These are phyloP conservation scores for Acinonyx jubatus DNA, from an alignment of 2,113 vertebrate species.

Conservation along the genomic window DNA sequence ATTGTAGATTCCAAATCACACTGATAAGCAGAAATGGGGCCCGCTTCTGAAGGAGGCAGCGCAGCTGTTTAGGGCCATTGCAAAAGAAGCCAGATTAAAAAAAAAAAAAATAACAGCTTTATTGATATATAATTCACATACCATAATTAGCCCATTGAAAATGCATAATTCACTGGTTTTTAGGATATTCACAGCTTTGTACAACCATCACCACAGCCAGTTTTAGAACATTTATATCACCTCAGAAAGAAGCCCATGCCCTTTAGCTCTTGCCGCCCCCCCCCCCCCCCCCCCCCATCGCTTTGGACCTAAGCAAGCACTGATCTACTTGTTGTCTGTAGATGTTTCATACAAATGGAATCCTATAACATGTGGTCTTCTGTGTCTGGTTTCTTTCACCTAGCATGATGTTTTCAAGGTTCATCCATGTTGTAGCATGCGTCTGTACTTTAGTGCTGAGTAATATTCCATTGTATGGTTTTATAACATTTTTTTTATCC, in stretches of 20 bases:
- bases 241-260: not conserved
- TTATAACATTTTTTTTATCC: not conserved
- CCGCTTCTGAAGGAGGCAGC: not conserved
- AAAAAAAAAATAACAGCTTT: not conserved
- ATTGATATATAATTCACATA: not conserved
- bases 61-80: not conserved
- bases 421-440: not conserved
- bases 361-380: not conserved
- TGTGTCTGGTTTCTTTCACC: not conserved
- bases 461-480: not conserved
- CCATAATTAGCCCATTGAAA: not conserved
- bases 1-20: not conserved
- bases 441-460: not conserved
- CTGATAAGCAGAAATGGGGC: not conserved
- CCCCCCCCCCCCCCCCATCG: too few species aligned
- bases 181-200: not conserved
- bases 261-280: not conserved
- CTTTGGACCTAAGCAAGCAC: not conserved
- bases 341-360: not conserved
- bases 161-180: not conserved
- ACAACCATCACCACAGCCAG: not conserved
- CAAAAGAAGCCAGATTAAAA: not conserved
- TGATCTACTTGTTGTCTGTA: not conserved
- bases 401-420: not conserved
- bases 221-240: not conserved